Evolutionary conservation across 2,113 vertebrate species (phyloP), one percentile per base, ranked within the genome.

Genomic region (Centropristis striata): DNA sequence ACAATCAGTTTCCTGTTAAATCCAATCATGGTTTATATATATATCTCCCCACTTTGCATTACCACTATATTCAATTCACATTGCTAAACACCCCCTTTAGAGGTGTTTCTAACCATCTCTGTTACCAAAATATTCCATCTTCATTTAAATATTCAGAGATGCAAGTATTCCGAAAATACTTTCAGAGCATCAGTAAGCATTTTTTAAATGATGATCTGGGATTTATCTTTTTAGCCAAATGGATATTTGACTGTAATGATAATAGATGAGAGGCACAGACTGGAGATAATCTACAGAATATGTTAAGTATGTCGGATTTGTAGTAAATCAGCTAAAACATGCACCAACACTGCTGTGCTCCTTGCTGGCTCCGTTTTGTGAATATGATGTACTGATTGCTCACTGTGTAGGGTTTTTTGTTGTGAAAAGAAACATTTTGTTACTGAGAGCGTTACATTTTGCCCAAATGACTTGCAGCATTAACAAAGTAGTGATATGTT

Each of bases 381-480:
- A 84, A 85, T 84, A 80, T 13, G 47, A 63, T 15, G 63, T 74
- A 14, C 55, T 44, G 72, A 53, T 63, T 21, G n/a, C 51, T 90
- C 77, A 59, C 73, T 66, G 50, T 81, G 61, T 89, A 65, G 67
- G 58, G 3, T 32, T 32, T 32, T 32, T 86, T 74, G 4, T 84
- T 75, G 75, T 86, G 78, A 80, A 65, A 67, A 73, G 28, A 39
- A 16, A 8, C 27, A 7, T 69, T 76, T 72, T 44, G 41, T 86
- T 67, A 39, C 61, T 20, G 18, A 67, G 60, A 71, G 57, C 53
- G 27, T 63, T 5, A 18, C 54, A 18, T 66, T 44, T 70, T 71
- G 86, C 89, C 86, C 79, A 32, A 27, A 74, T 71, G 82, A 90
- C 90, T 90, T 81, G 87, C 81, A 87, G 39, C 68, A 47, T 73